Base-by-base conservation (phyloP, 2,113 vertebrate species). In the Gavialis gangeticus region DNA sequence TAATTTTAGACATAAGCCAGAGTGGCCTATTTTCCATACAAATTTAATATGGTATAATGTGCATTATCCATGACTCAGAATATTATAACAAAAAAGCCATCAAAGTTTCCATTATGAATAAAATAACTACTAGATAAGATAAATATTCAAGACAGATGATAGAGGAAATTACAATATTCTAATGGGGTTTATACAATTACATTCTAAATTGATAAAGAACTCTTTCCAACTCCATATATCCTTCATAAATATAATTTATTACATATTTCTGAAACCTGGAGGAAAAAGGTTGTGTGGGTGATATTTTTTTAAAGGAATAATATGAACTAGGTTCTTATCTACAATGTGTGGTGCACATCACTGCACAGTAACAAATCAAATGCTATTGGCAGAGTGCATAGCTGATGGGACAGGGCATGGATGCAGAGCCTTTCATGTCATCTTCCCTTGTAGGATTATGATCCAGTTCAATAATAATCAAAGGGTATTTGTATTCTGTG, bases 41-140 rank as follows among this genome's bases (percentile, higher is more conserved):
- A 94, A 96, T 96, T 88, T 90, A 94, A 96, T 97, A 87, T 63
- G 66, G 22, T 86, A 75, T 90, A 78, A 55, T 81, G 78, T 85
- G 34, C 93, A 67, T 97, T 95, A 94, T 87, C 88, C 59, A 25
- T 94, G 91, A 87, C 85, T 94, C 73, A 83, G 83, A 93, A 91
- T 2, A 92, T 75, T 90, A 79, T 95, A 89, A 94, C 87, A 94
- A 92, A 95, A 91, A 97, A 90, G 37, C 80, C n/a, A 79, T 96
- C 93, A 95, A 88, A 93, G 84, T 95, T 96, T 93, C 75, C 73
- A 91, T 95, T 97, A 92, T 90, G 91, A 96, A 69, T 92, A 79
- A 93, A 92, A 94, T 95, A 96, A 79, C 64, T 93, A 22, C 90
- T 83, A 87, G 96, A 97, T 96, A 90, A 95, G 95, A 95, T 92